Base-by-base conservation (phyloP, 1,140 invertebrate species). In the Notospermus geniculatus region DNA sequence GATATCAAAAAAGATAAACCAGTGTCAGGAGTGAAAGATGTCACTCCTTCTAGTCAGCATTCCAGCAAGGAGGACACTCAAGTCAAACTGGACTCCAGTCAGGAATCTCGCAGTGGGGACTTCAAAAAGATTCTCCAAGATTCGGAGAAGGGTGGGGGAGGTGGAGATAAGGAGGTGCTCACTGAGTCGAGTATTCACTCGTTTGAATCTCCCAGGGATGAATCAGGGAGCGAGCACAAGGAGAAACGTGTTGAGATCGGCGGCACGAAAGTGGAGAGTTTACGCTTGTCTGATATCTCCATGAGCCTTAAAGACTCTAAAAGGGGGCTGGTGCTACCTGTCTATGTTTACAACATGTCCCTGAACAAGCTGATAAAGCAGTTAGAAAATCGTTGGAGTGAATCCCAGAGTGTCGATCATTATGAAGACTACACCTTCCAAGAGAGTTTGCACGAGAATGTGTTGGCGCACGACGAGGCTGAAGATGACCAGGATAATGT, bases 301-400 rank as follows among this genome's bases (percentile, higher is more conserved):
- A 36, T 36, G 32, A 36, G 15, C 15, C 32, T 36, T 7, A 5
- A n/a, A 7, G 25, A 50, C 4, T 4, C 46, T 50, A 50, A 50
- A n/a, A 19, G 9, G n/a, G 46, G 46, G n/a, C n/a, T 50, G 46
- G 25, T 23, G 25, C 46, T 50, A 5, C 46, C 46, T 19, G 5
- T 50, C 9, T 50, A 50, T n/a, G 46, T 50, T 5, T 50, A 50
- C 25, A 23, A 50, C 46, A 50, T 50, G 46, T 50, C 46, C 9
- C 4, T 50, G n/a, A 27, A 27, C 9, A 19, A 27, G n/a, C n/a
- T 50, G 4, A n/a, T 27, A 4, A 19, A 27, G n/a, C 46, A 50
- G n/a, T 50, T 50, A 50, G 46, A 50, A 27, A 50, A 50, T 27
- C 19, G 19, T 9, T 19, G 46, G 25, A 50, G 4, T 4, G 25